Evolutionary conservation across 2,797 vertebrate genomes (phyloP).

Genomic region (Brotogeris chrysoptera): DNA sequence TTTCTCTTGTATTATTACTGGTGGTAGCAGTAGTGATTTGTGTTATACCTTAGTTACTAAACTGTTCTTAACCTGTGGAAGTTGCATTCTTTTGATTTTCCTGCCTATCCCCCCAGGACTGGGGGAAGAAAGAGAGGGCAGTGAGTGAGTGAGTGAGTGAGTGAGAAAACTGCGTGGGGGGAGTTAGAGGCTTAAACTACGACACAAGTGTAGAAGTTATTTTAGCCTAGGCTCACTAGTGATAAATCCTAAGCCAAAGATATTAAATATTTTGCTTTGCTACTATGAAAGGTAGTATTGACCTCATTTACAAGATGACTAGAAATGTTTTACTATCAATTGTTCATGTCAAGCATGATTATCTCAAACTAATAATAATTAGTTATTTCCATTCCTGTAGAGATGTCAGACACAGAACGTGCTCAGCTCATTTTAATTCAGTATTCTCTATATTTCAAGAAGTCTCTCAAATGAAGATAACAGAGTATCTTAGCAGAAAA

Average conservation of each 20-base stretch:
- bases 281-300: neutral
- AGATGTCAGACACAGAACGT: neutral
- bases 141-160: too few species aligned
- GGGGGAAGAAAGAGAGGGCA: too few species aligned
- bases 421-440: neutral
- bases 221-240: neutral
- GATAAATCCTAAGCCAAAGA: neutral
- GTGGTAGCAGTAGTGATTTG: too few species aligned
- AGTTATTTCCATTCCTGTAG: neutral
- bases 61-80: too few species aligned
- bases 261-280: neutral
- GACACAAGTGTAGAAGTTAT: neutral
- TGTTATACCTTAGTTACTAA: too few species aligned
- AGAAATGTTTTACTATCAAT: neutral
- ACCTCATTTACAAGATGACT: neutral
- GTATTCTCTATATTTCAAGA: neutral
- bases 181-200: too few species aligned
- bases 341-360: neutral
- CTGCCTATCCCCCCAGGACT: too few species aligned
- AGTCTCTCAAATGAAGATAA: neutral
- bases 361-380: slow-evolving; percentile 4
- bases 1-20: too few species aligned
- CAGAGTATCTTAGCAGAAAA: neutral
- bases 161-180: too few species aligned
- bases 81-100: too few species aligned